Percentiles rank a stretch among this genome's conserved stretches.
phyloP scores from a whole-genome alignment of 2,113 vertebrate genomes.

The Callocephalon fimbriatum region DNA sequence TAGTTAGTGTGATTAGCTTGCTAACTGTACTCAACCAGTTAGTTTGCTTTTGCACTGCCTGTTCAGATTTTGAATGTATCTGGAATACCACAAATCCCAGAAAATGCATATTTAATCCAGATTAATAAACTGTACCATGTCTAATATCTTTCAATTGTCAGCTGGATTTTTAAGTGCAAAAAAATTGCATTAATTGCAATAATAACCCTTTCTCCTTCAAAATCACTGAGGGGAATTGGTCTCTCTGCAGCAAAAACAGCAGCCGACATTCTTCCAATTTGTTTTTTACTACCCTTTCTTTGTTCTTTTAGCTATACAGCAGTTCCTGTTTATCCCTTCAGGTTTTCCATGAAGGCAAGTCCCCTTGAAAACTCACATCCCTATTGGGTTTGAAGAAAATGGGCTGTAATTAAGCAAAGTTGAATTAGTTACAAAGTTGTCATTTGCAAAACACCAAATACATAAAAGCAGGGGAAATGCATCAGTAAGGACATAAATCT shows the following conservation, averaged over 20 bases:
- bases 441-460: slow-evolving; percentile 42
- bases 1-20: neutral
- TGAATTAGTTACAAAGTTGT: slow-evolving; percentile 42
- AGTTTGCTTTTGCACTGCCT: neutral
- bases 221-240: neutral
- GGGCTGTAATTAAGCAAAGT: slow-evolving; percentile 42
- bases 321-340: neutral
- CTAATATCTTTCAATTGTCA: neutral
- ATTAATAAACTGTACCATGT: neutral
- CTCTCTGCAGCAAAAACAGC: neutral
- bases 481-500: slow-evolving; percentile 56
- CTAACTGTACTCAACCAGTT: neutral
- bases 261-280: neutral
- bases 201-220: neutral
- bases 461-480: slow-evolving; percentile 45
- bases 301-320: neutral
- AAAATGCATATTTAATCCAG: neutral
- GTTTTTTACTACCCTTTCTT: neutral
- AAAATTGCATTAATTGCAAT: neutral
- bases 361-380: neutral
- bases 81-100: neutral
- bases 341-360: neutral
- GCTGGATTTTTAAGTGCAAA: neutral
- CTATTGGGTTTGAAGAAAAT: slow-evolving; percentile 37
- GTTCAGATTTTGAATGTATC: neutral